A percentile compares a stretch with the other conserved stretches of the same genome.
Evolutionary conservation across 2,888 invertebrate genomes (phyloP).

Genomic region (Amitus sp.): DNA sequence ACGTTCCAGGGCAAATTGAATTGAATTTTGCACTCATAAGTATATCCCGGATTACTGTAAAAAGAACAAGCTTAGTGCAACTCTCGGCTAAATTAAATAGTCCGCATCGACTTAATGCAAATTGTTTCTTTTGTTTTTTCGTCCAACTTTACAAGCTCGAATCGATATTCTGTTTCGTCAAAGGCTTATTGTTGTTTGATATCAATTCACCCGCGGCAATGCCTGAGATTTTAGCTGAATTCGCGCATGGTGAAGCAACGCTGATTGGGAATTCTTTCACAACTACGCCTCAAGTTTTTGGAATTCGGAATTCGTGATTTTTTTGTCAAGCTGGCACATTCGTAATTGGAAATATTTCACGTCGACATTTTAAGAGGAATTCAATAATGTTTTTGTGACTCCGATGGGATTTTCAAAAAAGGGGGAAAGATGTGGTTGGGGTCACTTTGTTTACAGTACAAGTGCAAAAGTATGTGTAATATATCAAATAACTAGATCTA

Average conservation of each 20-base stretch:
- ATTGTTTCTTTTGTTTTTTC: not conserved
- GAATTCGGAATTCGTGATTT: no score
- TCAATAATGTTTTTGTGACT: no score
- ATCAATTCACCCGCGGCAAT: constrained; percentile 23
- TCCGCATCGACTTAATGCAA: not conserved
- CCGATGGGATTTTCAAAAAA: no score
- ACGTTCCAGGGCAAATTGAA: not conserved
- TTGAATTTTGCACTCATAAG: no score
- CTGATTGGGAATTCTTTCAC: constrained; percentile 12
- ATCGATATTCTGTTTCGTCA: not conserved
- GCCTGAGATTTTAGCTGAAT: constrained; percentile 12
- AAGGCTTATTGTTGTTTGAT: constrained; percentile 29
- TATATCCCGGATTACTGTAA: no score
- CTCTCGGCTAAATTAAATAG: not conserved
- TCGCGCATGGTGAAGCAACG: not conserved
- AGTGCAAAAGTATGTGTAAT: constrained; percentile 22
- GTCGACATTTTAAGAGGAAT: no score
- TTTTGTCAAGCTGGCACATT: no score
- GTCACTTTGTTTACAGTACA: not conserved
- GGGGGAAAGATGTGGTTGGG: no score
- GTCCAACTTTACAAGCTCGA: not conserved
- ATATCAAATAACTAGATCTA: constrained; percentile 19
- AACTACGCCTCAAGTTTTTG: no score
- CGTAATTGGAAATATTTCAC: no score
- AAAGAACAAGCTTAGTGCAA: no score